These are phyloP conservation scores for Coregonus ussuriensis DNA, from an alignment of 2,797 vertebrate genomes.

Conservation along the genomic window DNA sequence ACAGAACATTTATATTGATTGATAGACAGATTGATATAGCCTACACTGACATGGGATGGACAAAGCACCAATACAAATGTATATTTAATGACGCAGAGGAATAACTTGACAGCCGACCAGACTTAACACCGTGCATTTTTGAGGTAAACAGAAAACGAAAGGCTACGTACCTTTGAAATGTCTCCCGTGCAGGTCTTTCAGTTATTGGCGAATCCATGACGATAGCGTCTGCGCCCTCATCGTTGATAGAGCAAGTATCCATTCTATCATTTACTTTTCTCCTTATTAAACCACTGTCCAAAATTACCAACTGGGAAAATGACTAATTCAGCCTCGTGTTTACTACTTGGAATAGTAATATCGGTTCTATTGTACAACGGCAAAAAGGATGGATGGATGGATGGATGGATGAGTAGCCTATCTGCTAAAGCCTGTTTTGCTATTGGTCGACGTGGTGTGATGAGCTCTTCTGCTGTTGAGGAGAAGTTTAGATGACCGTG, in stretches of 20 bases:
- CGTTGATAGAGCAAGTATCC: conserved; percentile 66
- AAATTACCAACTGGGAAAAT: neutral
- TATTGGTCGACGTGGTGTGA: conserved; percentile 72
- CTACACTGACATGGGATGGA: neutral
- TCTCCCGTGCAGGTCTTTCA: conserved; percentile 59
- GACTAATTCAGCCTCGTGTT: conserved; percentile 25
- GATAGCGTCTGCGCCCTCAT: conserved; percentile 72
- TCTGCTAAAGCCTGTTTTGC: conserved; percentile 61
- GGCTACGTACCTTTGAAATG: conserved; percentile 70
- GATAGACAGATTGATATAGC: neutral
- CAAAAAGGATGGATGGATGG: conserved; percentile 33
- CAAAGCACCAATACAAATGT: neutral
- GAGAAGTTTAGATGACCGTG: conserved; percentile 29
- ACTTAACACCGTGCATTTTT: neutral
- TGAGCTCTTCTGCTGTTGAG: conserved; percentile 42
- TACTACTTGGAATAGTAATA: conserved; percentile 43
- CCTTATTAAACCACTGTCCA: too few relatives aligned
- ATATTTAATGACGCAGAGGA: neutral
- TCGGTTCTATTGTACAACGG: conserved; percentile 54
- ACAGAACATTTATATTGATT: neutral
- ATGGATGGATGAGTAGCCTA: conserved; percentile 48
- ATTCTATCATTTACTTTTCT: conserved; percentile 42
- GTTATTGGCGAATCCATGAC: conserved; percentile 67
- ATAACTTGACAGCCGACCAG: neutral
- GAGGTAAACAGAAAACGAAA: conserved; percentile 9